A percentile compares a stretch with the other conserved stretches of the same genome.
Conservation (phyloP, 2,888 invertebrate species). For the Galerucella nymphaeae region DNA sequence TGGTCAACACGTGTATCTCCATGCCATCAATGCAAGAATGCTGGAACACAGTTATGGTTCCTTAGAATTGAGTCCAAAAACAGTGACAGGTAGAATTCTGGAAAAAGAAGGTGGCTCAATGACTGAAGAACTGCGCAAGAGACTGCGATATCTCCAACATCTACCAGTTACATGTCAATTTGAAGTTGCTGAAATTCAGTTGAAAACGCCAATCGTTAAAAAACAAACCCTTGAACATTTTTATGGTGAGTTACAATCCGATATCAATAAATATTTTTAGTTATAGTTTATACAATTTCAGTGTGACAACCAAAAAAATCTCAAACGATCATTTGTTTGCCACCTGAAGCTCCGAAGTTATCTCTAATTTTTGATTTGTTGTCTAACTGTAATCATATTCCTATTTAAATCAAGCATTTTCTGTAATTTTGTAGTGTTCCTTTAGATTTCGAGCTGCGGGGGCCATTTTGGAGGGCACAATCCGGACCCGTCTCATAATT, state of each 20-base stretch:
- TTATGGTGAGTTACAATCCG: conserved; percentile 68
- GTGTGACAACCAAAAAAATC: no score
- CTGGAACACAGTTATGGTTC: conserved; percentile 87
- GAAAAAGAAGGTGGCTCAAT: conserved; percentile 89
- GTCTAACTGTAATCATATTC: no score
- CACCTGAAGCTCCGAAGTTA: no score
- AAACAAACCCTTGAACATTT: conserved; percentile 76
- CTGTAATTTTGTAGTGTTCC: no score
- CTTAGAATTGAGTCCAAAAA: conserved; percentile 80
- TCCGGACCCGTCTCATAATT: no score
- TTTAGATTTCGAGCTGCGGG: no score
- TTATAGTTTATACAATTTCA: no score
- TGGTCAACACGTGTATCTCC: conserved; percentile 92
- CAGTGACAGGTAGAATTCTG: conserved; percentile 81
- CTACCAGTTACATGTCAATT: conserved; percentile 91
- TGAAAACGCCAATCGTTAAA: conserved; percentile 79
- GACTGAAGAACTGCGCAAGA: conserved; percentile 81
- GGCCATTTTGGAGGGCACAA: no score
- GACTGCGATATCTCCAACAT: conserved; percentile 83
- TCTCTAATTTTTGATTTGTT: no score
- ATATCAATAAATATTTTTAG: neutral
- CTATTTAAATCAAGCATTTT: no score
- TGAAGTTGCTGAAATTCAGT: conserved; percentile 87
- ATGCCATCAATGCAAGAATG: conserved; percentile 91
- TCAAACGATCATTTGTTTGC: no score